Percentiles rank a stretch among this genome's conserved stretches.
These are phyloP conservation scores for Epizoanthus ramosus DNA, from an alignment of 92 coral and sea anemone species.

Conservation along the genomic window DNA sequence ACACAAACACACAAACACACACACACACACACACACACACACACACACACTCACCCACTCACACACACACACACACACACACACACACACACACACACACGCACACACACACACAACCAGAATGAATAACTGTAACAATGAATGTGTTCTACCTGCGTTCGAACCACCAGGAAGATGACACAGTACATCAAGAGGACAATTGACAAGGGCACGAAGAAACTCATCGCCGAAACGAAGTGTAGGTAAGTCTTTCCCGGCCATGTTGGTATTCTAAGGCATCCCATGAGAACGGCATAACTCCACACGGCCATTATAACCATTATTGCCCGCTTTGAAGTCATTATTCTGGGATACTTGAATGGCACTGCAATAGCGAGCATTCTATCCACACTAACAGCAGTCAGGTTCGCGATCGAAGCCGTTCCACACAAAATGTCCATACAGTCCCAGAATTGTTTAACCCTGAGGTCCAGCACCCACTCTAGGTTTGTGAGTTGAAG, in stretches of 20 bases:
- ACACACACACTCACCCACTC: too few species aligned
- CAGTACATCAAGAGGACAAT: conserved; percentile 85
- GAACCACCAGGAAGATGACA: conserved; percentile 87
- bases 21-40: too few species aligned
- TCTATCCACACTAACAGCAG: conserved; percentile 51
- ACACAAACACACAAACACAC: too few species aligned
- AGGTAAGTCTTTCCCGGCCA: conserved; percentile 83
- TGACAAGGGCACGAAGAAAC: conserved; percentile 79
- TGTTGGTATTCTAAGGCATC: conserved; percentile 19
- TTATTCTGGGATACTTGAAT: conserved; percentile 49
- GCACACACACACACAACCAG: too few species aligned
- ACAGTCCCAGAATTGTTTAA: conserved; percentile 46
- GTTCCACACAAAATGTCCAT: conserved; percentile 38
- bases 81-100: too few species aligned
- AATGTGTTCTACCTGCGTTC: conserved; percentile 50
- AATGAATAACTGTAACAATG: too few species aligned
- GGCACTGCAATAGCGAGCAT: conserved; percentile 57
- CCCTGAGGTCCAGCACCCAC: conserved; percentile 42
- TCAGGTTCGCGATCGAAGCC: conserved; percentile 37
- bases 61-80: too few species aligned
- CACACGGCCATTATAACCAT: conserved; percentile 39
- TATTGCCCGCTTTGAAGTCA: conserved; percentile 48
- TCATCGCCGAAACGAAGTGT: conserved; percentile 65
- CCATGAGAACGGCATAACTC: conserved; percentile 43
- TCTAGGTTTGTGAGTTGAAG: conserved; percentile 59